Base-by-base conservation (phyloP, 1,140 invertebrate genomes). In the Maconellicoccus hirsutus region DNA sequence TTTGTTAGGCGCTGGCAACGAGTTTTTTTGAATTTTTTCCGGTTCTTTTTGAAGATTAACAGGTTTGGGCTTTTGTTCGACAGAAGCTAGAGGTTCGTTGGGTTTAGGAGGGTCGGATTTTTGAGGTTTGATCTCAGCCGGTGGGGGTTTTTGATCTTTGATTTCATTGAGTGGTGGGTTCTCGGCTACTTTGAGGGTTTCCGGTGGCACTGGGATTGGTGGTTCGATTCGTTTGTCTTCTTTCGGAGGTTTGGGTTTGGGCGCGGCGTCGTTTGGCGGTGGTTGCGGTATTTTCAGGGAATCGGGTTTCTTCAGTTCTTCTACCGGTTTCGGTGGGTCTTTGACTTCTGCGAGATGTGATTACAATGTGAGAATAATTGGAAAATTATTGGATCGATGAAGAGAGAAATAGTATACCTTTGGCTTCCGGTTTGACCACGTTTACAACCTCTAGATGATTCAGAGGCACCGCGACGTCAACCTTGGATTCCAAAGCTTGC, bases 161-260 rank as follows among this genome's bases (percentile, higher is more conserved):
- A 71, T 25, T 52, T 73, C 23, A 70, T 42, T 73, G 73, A 42
- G 74, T 19, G 23, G 14, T 14, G 74, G 70, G 12, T 23, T 22
- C n/a, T 73, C 74, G 10, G 72, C 59, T 70, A 66, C 71, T 12
- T 71, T 61, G 19, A 74, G 72, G 71, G 74, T 72, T 25, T 52
- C 59, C 42, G 59, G 23, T 59, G 71, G 69, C 69, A 71, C 29
- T 23, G 75, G 39, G 52, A 69, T 27, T 23, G 71, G 63, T 16
- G 73, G 71, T 72, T 69, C 38, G n/a, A 42, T 59, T 61, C 69
- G 38, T 75, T 73, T 72, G 10, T 72, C 73, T 29, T 69, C 61
- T 0, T 42, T 75, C 72, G 21, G 71, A 52, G 27, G 74, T 33
- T 33, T 33, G 29, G 29, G 12, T 16, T 52, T 16, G 3, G 42